Percentiles rank a stretch among this genome's conserved stretches.
Evolutionary conservation across 2,797 vertebrate genomes (phyloP).

Genomic region (Triplophysa yarkandensis): DNA sequence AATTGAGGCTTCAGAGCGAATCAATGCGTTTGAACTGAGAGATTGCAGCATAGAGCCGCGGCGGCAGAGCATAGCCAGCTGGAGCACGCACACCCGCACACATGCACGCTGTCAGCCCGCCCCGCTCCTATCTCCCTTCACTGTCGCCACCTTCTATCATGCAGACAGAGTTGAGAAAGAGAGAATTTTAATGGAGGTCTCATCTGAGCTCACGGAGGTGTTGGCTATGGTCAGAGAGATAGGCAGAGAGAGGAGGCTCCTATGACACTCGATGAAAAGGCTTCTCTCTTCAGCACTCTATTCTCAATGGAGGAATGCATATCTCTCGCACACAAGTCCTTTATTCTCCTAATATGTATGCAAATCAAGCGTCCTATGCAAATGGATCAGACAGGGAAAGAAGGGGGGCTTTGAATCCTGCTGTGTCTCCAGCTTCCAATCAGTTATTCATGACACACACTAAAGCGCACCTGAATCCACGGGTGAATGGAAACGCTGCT

Average conservation of each 20-base stretch:
- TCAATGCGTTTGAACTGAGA: slow-evolving; percentile 63
- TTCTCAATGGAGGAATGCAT: slow-evolving; percentile 53
- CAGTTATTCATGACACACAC: slow-evolving; percentile 55
- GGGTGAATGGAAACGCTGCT: slow-evolving; percentile 45
- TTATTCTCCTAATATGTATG: slow-evolving; percentile 81
- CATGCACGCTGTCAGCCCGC: slow-evolving; percentile 28
- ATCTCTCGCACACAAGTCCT: slow-evolving; percentile 60
- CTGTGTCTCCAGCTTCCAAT: slow-evolving; percentile 56
- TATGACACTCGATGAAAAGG: slow-evolving; percentile 61
- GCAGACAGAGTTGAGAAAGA: slow-evolving; percentile 65
- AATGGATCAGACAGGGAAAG: slow-evolving; percentile 62
- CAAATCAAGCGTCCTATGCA: slow-evolving; percentile 79
- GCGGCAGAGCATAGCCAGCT: slow-evolving; percentile 51
- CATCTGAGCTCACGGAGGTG: slow-evolving; percentile 65
- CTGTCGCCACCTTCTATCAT: slow-evolving; percentile 59
- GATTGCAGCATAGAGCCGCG: slow-evolving; percentile 63
- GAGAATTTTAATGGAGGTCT: slow-evolving; percentile 71
- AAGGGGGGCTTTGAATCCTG: slow-evolving; percentile 30
- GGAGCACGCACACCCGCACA: slow-evolving; percentile 24
- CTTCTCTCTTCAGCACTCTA: slow-evolving; percentile 61
- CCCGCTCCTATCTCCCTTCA: slow-evolving; percentile 33
- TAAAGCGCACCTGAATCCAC: slow-evolving; percentile 48
- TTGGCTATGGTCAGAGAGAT: slow-evolving; percentile 64
- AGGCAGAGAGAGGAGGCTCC: slow-evolving; percentile 40
- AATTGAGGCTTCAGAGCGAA: slow-evolving; percentile 63